phyloP scores from a whole-genome alignment of 2,888 invertebrate genomes.

The Stenichneumon culpator region DNA sequence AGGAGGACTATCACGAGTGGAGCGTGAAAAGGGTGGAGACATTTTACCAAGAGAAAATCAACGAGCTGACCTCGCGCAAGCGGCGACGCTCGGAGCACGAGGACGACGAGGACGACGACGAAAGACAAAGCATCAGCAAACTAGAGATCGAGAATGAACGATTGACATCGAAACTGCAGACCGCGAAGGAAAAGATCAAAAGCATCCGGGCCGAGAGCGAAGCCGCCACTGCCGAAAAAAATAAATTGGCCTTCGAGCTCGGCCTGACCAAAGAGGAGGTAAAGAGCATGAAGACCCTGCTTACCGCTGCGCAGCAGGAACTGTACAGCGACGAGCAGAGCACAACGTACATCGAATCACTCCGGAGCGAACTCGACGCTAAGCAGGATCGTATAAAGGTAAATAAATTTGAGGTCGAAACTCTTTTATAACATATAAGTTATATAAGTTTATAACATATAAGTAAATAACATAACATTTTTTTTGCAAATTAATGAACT shows the following conservation, averaged over 20 bases:
- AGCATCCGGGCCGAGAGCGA: conserved; percentile 75
- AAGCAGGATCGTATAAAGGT: conserved; percentile 79
- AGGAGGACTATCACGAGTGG: conserved; percentile 79
- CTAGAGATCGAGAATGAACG: conserved; percentile 76
- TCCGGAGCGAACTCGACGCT: conserved; percentile 74
- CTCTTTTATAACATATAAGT: not conserved
- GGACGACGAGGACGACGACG: conserved; percentile 59
- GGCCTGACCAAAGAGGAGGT: conserved; percentile 75
- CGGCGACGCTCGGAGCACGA: conserved; percentile 67
- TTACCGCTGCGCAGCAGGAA: conserved; percentile 74
- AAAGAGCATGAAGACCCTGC: conserved; percentile 72
- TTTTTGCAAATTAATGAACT: too few species aligned
- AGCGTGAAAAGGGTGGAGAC: conserved; percentile 77
- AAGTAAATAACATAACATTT: too few species aligned
- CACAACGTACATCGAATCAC: conserved; percentile 72
- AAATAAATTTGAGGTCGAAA: conserved; percentile 22
- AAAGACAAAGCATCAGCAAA: conserved; percentile 61
- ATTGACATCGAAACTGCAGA: conserved; percentile 73
- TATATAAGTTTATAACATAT: too few species aligned
- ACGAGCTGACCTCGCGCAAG: conserved; percentile 71
- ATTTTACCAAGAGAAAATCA: conserved; percentile 77
- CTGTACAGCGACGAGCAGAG: conserved; percentile 68
- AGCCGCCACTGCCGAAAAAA: conserved; percentile 73
- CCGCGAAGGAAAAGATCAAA: conserved; percentile 73
- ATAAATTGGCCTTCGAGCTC: conserved; percentile 76